phyloP scores from a whole-genome alignment of 1,140 invertebrate genomes.

The Choristoneura fumiferana region DNA sequence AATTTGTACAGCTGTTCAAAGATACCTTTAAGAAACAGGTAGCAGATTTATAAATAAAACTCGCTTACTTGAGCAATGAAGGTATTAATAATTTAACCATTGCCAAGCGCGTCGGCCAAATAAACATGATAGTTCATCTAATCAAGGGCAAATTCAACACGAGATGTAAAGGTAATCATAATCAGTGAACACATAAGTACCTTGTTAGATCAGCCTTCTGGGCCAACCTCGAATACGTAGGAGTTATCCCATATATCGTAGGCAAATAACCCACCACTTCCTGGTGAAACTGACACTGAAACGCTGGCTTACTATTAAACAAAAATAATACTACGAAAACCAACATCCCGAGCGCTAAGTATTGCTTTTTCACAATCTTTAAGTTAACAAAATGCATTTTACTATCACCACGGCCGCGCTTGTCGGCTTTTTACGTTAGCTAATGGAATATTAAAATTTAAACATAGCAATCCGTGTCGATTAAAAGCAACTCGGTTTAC shows the following conservation, averaged over 20 bases:
- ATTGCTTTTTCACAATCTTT: conserved; percentile 64
- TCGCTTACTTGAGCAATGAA: too few species aligned
- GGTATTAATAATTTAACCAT: conserved; percentile 29
- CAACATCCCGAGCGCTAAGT: conserved; percentile 68
- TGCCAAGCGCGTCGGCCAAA: conserved; percentile 47
- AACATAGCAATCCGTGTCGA: conserved; percentile 4
- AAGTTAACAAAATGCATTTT: conserved; percentile 69
- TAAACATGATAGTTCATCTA: conserved; percentile 29
- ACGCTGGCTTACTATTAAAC: conserved; percentile 62
- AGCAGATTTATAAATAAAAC: too few species aligned
- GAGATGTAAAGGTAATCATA: conserved; percentile 28
- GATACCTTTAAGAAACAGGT: too few species aligned
- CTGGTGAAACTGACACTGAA: conserved; percentile 64
- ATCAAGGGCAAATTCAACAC: conserved; percentile 62
- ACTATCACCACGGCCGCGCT: conserved; percentile 34
- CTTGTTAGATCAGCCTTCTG: conserved; percentile 97
- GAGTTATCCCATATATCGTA: conserved; percentile 94
- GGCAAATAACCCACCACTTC: conserved; percentile 76
- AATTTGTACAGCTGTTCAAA: too few species aligned
- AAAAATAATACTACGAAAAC: conserved; percentile 70
- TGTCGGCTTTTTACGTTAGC: background rate
- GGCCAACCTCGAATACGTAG: conserved; percentile 92
- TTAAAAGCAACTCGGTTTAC: background rate
- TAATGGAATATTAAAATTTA: conserved; percentile 9
- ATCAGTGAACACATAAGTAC: conserved; percentile 67